Evolutionary conservation across 1,140 invertebrate species (phyloP).

Genomic region (Heliconius hermathena): DNA sequence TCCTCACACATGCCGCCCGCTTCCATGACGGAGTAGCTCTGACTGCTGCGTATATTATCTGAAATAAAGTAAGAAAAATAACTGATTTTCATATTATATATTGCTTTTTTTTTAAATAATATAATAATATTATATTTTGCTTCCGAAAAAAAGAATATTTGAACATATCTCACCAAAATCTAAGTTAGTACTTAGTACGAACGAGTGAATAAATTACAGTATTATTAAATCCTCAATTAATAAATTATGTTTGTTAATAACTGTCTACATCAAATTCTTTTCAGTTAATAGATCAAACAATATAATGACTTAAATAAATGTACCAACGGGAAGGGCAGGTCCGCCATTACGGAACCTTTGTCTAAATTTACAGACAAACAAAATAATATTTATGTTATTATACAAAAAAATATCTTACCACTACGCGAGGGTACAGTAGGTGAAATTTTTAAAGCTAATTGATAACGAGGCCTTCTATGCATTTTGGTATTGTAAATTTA

Average conservation of each 20-base stretch:
- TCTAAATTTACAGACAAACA: background rate
- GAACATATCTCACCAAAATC: too few relatives aligned
- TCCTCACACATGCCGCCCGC: background rate
- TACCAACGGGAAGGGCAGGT: background rate
- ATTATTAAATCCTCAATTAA: too few relatives aligned
- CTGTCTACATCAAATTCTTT: too few relatives aligned
- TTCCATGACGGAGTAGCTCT: constrained; percentile 1
- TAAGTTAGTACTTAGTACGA: too few relatives aligned
- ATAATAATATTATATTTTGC: too few relatives aligned
- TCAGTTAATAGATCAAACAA: too few relatives aligned
- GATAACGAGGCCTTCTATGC: background rate
- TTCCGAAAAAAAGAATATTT: too few relatives aligned
- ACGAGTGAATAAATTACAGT: too few relatives aligned
- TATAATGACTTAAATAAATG: too few relatives aligned
- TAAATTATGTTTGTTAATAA: too few relatives aligned
- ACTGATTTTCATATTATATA: background rate
- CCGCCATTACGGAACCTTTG: background rate
- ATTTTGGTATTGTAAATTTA: background rate
- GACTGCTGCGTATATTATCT: background rate
- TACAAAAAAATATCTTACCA: background rate
- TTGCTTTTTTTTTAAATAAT: too few relatives aligned
- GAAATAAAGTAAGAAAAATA: background rate
- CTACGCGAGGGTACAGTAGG: background rate
- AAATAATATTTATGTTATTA: background rate
- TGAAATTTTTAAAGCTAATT: background rate